Evolutionary conservation across 2,888 invertebrate genomes (phyloP), one percentile per base, ranked within the genome.

Genomic region (Falcaria lacertinaria): DNA sequence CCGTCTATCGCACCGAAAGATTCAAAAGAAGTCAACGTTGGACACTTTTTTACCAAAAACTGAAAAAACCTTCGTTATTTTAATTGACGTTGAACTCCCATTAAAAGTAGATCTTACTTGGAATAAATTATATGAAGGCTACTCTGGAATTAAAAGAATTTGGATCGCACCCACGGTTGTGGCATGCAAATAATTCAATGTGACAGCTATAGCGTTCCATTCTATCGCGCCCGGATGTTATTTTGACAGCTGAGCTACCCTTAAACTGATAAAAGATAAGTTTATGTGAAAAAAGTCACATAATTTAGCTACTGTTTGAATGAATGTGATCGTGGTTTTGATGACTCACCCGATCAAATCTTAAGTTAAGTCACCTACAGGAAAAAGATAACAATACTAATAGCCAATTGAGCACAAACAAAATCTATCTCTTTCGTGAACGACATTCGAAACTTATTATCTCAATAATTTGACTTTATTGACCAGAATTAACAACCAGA

Each of bases 401-500:
- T 11, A 7, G 28, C 1, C 7, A 7, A 28, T 28, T 28, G 1
- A 28, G 11, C 3, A 2, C 11, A 11, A 28, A 28, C 28, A 28
- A 28, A 11, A 7, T 1, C 15, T 22, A 37, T 25, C 15, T 22
- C 2, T 22, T 36, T 15, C 38, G 40, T 13, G 16, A 45, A 44
- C 43, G 43, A 47, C 43, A 44, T 45, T 46, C 43, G 25, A 4
- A 57, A 56, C 49, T 56, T 54, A 54, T 54, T 45, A 59, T 28
- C 60, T 59, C 52, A 57, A 67, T 66, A 63, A 64, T 76, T 74
- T 59, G 65, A 76, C 50, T 85, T 84, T 86, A 87, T 86, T 70
- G 84, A 74, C 80, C 74, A 72, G 82, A 85, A 86, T 84, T 85
- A 87, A 85, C 77, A 81, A 74, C 80, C 69, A 68, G 63, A 73